These are phyloP conservation scores for Ceratina australensis DNA, from an alignment of 1,140 invertebrate genomes.

Conservation along the genomic window DNA sequence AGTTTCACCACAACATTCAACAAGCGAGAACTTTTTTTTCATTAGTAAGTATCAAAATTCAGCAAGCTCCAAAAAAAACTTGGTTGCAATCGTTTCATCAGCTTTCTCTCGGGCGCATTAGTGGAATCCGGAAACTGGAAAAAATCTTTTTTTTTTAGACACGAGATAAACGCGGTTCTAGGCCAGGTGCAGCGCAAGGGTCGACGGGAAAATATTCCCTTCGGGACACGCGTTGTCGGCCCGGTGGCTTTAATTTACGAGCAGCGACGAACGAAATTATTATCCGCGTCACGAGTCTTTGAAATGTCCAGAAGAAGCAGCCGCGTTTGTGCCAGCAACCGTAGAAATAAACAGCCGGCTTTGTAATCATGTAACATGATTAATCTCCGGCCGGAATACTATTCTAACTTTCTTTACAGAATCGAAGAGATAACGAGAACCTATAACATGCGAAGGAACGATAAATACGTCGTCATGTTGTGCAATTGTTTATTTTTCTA, in stretches of 20 bases:
- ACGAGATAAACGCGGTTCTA: background rate
- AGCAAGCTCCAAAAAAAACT: background rate
- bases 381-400: slow-evolving; percentile 29
- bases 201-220: slow-evolving; percentile 10
- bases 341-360: slow-evolving; percentile 51
- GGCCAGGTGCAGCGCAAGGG: background rate
- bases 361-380: slow-evolving; percentile 46
- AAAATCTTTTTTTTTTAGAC: background rate
- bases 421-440: background rate
- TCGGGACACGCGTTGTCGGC: background rate
- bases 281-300: slow-evolving; percentile 36
- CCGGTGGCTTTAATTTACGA: slow-evolving; percentile 18
- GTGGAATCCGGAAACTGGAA: background rate
- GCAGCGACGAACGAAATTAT: slow-evolving; percentile 22
- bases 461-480: no score
- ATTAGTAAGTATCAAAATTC: no score
- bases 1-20: no score
- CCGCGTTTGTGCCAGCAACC: slow-evolving; percentile 28
- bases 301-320: background rate
- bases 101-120: background rate
- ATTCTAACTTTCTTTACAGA: no score
- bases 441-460: no score
- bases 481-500: no score
- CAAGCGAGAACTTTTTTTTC: no score
- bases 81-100: background rate